Evolutionary conservation across 2,888 invertebrate genomes (phyloP).

Genomic region (Mimumesa dahlbomi): DNA sequence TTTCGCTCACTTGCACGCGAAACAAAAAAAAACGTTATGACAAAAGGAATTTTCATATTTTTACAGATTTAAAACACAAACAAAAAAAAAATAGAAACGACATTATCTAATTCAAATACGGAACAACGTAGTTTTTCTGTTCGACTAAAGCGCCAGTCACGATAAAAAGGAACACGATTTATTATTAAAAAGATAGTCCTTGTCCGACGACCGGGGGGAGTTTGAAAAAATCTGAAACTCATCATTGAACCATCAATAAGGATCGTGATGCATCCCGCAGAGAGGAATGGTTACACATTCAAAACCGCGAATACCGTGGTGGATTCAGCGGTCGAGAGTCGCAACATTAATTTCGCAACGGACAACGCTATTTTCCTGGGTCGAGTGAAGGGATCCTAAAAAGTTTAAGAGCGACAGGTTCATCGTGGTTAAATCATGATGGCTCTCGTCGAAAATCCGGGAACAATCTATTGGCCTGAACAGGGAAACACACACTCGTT

Average conservation of each 20-base stretch:
- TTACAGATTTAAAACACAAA: too few relatives aligned
- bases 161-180: too few relatives aligned
- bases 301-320: neutral
- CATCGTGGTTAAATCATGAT: constrained; percentile 32
- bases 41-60: too few relatives aligned
- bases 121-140: too few relatives aligned
- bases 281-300: neutral
- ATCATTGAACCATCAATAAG: too few relatives aligned
- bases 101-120: too few relatives aligned
- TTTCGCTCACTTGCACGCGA: neutral
- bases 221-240: too few relatives aligned
- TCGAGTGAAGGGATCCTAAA: constrained; percentile 21
- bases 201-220: too few relatives aligned
- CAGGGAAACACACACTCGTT: constrained; percentile 15
- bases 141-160: too few relatives aligned
- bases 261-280: constrained; percentile 8
- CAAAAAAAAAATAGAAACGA: too few relatives aligned
- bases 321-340: neutral
- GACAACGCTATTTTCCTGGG: constrained; percentile 1
- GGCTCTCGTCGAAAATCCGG: constrained; percentile 41
- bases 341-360: constrained; percentile 17
- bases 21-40: neutral
- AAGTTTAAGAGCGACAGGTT: constrained; percentile 14
- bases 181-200: too few relatives aligned
- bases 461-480: constrained; percentile 39